These are phyloP conservation scores for Emydocephalus ijimae DNA, from an alignment of 2,113 vertebrate genomes.

Conservation along the genomic window DNA sequence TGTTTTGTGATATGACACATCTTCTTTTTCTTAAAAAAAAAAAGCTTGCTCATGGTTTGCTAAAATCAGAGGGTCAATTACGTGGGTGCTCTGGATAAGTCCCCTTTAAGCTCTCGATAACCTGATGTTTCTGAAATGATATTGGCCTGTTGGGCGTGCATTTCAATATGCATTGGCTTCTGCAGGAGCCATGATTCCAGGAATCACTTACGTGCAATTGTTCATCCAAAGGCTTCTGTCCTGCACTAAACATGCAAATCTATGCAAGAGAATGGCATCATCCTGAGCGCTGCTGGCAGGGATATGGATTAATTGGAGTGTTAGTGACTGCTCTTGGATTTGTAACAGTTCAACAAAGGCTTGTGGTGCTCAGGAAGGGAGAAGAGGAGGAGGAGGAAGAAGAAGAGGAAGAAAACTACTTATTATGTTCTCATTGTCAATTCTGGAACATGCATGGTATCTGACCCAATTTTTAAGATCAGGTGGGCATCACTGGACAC, in stretches of 20 bases:
- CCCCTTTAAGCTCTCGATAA: neutral
- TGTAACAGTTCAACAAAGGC: neutral
- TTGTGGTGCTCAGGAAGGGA: neutral
- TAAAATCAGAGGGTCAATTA: neutral
- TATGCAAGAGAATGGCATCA: neutral
- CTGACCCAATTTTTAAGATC: neutral
- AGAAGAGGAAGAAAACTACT: too few relatives aligned
- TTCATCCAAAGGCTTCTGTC: neutral
- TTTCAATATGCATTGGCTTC: neutral
- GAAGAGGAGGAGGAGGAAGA: neutral
- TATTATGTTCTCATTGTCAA: neutral
- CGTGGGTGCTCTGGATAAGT: neutral
- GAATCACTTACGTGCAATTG: neutral
- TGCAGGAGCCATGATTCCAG: neutral
- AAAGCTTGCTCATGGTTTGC: neutral
- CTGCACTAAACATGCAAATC: neutral
- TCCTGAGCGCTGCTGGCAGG: neutral
- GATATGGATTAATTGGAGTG: neutral
- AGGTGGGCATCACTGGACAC: neutral
- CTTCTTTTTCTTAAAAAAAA: neutral
- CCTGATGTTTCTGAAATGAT: neutral
- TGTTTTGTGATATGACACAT: neutral
- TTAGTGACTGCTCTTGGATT: neutral
- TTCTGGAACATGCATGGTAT: neutral
- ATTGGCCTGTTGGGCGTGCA: neutral